A percentile compares a stretch with the other conserved stretches of the same genome.
Conservation (phyloP, 2,113 vertebrate species). For the Caranx ignobilis region DNA sequence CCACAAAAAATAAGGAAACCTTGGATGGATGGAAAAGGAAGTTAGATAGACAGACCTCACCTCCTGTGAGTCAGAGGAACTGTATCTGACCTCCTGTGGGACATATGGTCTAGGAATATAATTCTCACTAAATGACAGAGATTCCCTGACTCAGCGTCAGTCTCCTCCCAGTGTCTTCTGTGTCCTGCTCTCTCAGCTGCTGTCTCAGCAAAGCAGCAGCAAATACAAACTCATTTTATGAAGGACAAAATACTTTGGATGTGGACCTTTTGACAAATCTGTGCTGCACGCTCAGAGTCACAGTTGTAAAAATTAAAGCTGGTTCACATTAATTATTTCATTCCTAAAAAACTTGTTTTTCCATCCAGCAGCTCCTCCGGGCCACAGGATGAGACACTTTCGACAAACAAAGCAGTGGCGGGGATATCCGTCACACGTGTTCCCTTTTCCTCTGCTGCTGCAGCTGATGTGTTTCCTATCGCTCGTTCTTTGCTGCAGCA, state of each 20-base stretch:
- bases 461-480: constrained; percentile 51
- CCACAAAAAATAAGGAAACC: not conserved
- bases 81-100: constrained; percentile 65
- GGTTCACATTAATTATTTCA: not conserved
- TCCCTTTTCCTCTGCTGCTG: constrained; percentile 57
- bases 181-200: not conserved
- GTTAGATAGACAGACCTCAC: constrained; percentile 27
- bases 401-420: constrained; percentile 25
- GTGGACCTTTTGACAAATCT: not conserved
- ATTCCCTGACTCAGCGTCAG: constrained; percentile 53
- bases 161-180: constrained; percentile 29
- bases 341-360: constrained; percentile 46
- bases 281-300: constrained; percentile 1
- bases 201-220: constrained; percentile 28
- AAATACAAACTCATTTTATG: not conserved
- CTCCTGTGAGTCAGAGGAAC: constrained; percentile 58
- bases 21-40: not conserved
- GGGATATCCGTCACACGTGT: constrained; percentile 42
- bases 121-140: constrained; percentile 39
- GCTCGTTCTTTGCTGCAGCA: constrained; percentile 2
- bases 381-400: constrained; percentile 46
- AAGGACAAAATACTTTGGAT: not conserved
- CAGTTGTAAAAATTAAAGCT: not conserved
- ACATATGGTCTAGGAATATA: constrained; percentile 40
- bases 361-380: constrained; percentile 3